Base-by-base conservation (phyloP, 2,797 vertebrate species). In the Saguinus oedipus region DNA sequence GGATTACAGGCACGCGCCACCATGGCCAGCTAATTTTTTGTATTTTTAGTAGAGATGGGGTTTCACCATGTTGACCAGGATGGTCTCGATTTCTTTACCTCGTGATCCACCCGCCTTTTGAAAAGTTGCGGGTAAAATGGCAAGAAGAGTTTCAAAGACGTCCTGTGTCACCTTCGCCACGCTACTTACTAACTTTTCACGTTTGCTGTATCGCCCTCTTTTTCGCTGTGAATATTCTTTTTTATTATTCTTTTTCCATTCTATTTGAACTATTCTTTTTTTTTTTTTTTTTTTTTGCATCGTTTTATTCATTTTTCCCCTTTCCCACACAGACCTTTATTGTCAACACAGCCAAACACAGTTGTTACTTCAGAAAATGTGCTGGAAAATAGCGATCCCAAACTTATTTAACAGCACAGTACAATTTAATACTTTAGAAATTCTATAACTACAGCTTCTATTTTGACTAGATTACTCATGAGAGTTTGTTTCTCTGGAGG, bases 361-460 rank as follows among this genome's bases (percentile, higher is more conserved):
- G 24, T 10, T 55, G 68, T 83, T 64, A 79, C 19, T 85, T 93
- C 20, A 72, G 42, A 48, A 86, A 78, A 72, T 92, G 70, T 9
- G 42, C 72, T 87, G 92, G 48, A 95, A 78, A 96, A 95, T n/a
- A 76, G 30, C 14, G 74, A 83, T 22, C 78, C 1, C 7, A 78
- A 90, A 80, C 22, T 90, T 75, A 26, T 70, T 86, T 57, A 92
- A 75, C 33, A 95, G n/a, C 75, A 78, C 46, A 75, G 36, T 48
- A 53, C 13, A 80, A 48, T 30, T 70, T 91, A 86, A 87, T 75
- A 84, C 24, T 55, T 82, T 7, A 24, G 76, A 81, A 92, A 70
- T 72, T 95, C 68, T 89, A 88, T 13, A 46, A 92, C 53, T 44
- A 59, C 14, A 53, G 74, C 74, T 95, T 91, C 93, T 85, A 19